These are phyloP conservation scores for Periphyllus acericola DNA, from an alignment of 2,888 invertebrate species.

Conservation along the genomic window DNA sequence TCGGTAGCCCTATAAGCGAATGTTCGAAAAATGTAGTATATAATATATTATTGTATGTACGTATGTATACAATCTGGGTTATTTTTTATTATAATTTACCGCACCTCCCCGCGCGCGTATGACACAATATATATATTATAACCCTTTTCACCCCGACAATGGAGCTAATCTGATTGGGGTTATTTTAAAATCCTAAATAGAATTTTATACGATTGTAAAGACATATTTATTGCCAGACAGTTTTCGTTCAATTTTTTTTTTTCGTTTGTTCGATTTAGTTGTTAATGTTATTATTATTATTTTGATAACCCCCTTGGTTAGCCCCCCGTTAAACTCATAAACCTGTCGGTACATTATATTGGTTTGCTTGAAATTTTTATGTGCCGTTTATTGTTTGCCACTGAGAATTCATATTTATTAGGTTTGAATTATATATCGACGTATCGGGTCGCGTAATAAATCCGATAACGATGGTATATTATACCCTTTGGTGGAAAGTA, in stretches of 20 bases:
- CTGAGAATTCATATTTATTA: conserved; percentile 50
- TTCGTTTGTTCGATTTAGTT: conserved; percentile 56
- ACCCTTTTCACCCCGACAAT: conserved; percentile 53
- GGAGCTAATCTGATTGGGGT: conserved; percentile 50
- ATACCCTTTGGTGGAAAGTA: conserved; percentile 50
- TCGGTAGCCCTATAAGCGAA: neutral
- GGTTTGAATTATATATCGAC: conserved; percentile 48
- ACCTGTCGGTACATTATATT: conserved; percentile 61
- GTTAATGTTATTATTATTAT: conserved; percentile 61
- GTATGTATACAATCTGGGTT: conserved; percentile 29
- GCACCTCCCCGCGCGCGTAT: conserved; percentile 21
- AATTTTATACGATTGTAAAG: conserved; percentile 60
- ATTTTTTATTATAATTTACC: conserved; percentile 57
- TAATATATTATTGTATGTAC: neutral
- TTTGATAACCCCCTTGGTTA: conserved; percentile 22
- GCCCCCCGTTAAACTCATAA: conserved; percentile 45
- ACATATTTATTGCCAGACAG: conserved; percentile 59
- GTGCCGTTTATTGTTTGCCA: conserved; percentile 38
- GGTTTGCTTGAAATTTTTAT: conserved; percentile 39
- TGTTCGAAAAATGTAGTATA: neutral
- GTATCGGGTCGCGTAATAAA: conserved; percentile 39
- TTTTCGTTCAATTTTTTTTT: conserved; percentile 53
- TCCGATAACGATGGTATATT: neutral
- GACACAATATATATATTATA: conserved; percentile 31
- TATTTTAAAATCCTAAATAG: conserved; percentile 54